Conservation (phyloP, 2,113 vertebrate species). For the Ammospiza caudacuta region DNA sequence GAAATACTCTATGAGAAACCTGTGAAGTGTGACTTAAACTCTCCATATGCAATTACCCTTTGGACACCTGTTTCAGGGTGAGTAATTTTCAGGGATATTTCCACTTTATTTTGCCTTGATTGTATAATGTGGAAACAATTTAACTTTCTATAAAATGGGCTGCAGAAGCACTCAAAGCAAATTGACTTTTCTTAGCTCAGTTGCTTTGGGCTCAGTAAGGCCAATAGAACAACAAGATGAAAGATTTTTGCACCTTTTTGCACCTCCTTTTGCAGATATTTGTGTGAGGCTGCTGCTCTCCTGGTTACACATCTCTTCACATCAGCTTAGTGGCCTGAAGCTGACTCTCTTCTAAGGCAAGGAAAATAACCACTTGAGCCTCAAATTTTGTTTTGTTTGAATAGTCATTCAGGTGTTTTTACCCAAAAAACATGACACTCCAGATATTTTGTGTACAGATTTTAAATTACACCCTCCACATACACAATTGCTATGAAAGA, state of each 20-base stretch:
- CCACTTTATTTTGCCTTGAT: background rate
- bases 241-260: background rate
- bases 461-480: background rate
- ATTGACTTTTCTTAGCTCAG: background rate
- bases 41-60: background rate
- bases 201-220: background rate
- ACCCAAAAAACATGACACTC: background rate
- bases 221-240: background rate
- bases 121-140: background rate
- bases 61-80: background rate
- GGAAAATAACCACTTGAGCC: background rate
- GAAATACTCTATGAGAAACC: background rate
- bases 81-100: conserved; percentile 14
- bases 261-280: background rate
- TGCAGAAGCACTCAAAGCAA: background rate
- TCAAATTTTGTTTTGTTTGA: background rate
- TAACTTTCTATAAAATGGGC: background rate
- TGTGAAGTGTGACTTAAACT: background rate
- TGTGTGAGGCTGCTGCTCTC: background rate
- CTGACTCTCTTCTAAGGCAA: background rate
- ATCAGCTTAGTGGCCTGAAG: background rate
- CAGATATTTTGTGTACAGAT: background rate
- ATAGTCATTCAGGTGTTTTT: background rate
- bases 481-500: background rate
- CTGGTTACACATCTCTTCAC: background rate